Evolutionary conservation across 1,140 invertebrate species (phyloP).

Genomic region (Eueides isabella): DNA sequence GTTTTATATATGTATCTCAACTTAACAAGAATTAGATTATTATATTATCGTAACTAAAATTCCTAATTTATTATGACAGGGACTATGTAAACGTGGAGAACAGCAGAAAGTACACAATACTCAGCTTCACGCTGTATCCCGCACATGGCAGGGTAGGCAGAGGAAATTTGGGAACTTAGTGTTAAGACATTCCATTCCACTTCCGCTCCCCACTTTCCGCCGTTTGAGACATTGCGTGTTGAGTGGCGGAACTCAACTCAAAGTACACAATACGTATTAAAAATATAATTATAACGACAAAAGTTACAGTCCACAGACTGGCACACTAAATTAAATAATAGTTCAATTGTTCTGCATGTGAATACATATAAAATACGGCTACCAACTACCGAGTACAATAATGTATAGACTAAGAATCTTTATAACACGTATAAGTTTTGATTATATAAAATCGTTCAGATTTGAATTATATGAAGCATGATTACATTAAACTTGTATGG

Average conservation of each 20-base stretch:
- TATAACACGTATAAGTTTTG: not conserved
- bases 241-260: too few relatives aligned
- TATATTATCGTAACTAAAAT: too few relatives aligned
- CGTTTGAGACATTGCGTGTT: too few relatives aligned
- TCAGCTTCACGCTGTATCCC: too few relatives aligned
- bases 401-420: not conserved
- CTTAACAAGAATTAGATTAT: too few relatives aligned
- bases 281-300: slow-evolving; percentile 13
- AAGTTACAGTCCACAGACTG: slow-evolving; percentile 13
- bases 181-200: too few relatives aligned
- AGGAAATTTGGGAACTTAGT: too few relatives aligned
- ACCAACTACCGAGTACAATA: not conserved
- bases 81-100: not conserved
- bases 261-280: not conserved
- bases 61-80: not conserved
- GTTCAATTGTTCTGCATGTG: slow-evolving; percentile 30
- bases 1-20: too few relatives aligned
- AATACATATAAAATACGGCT: slow-evolving; percentile 18
- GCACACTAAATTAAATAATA: slow-evolving; percentile 28
- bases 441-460: not conserved
- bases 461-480: not conserved
- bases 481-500: not conserved
- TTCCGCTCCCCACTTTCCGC: too few relatives aligned
- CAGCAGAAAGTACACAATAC: too few relatives aligned
- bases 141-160: too few relatives aligned